Conservation (phyloP, 1,140 invertebrate species). For the Latrodectus geometricus region DNA sequence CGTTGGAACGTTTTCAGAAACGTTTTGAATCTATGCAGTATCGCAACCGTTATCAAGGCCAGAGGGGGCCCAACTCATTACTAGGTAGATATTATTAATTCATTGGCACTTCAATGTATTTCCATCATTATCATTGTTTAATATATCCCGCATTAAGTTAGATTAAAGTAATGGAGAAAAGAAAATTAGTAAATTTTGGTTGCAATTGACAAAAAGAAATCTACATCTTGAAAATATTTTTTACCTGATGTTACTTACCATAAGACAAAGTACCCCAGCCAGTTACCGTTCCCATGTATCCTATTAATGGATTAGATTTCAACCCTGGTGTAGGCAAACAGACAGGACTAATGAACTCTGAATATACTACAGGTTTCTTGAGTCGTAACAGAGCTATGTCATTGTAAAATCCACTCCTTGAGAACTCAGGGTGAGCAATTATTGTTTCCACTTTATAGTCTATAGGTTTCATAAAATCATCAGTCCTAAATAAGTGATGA, state of each 20-base stretch:
- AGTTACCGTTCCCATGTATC: conserved; percentile 84
- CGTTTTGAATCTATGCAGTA: too few species aligned
- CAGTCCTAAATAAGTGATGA: conserved; percentile 60
- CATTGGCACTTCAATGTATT: too few species aligned
- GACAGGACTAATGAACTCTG: conserved; percentile 82
- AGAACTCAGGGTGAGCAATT: conserved; percentile 63
- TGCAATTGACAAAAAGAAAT: too few species aligned
- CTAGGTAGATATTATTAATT: too few species aligned
- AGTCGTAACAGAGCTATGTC: conserved; percentile 87
- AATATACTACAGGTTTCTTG: conserved; percentile 79
- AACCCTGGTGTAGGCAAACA: conserved; percentile 77
- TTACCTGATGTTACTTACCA: conserved; percentile 55
- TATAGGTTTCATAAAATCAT: conserved; percentile 57
- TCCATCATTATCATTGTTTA: too few species aligned
- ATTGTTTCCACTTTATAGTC: conserved; percentile 62
- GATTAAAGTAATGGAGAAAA: too few species aligned
- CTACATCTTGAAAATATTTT: too few species aligned
- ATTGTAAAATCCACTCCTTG: conserved; percentile 74
- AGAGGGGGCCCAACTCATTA: too few species aligned
- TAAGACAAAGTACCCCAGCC: conserved; percentile 85
- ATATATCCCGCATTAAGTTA: too few species aligned
- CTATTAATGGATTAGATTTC: conserved; percentile 71
- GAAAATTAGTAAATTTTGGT: too few species aligned
- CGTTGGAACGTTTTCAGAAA: too few species aligned
- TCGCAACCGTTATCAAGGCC: too few species aligned